Conservation (phyloP, 2,797 vertebrate species). For the Coregonus ussuriensis region DNA sequence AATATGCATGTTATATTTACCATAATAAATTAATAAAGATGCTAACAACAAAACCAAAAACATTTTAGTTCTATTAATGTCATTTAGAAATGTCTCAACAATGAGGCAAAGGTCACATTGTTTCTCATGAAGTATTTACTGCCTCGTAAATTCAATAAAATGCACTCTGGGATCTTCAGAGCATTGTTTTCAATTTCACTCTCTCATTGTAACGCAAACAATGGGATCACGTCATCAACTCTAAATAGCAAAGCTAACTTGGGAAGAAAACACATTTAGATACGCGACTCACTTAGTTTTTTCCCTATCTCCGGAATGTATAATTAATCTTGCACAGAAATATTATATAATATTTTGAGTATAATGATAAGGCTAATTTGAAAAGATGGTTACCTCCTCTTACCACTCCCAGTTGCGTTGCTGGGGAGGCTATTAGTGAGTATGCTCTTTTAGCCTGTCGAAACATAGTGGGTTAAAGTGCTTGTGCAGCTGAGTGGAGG, state of each 20-base stretch:
- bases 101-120: slow-evolving; percentile 64
- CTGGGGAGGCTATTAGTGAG: neutral
- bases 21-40: slow-evolving; percentile 36
- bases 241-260: slow-evolving; percentile 34
- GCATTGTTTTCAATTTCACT: slow-evolving; percentile 63
- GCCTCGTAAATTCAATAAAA: slow-evolving; percentile 50
- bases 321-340: neutral
- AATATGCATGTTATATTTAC: slow-evolving; percentile 37
- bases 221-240: slow-evolving; percentile 47
- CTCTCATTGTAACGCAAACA: slow-evolving; percentile 66
- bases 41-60: slow-evolving; percentile 1
- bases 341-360: neutral
- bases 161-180: slow-evolving; percentile 56
- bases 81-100: slow-evolving; percentile 43
- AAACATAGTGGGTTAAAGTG: neutral
- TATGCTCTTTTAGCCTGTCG: neutral
- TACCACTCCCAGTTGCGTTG: neutral
- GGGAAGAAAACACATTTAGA: neutral
- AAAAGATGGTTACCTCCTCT: neutral
- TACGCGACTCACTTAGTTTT: neutral
- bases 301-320: neutral
- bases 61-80: slow-evolving; percentile 25
- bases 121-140: slow-evolving; percentile 62
- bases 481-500: slow-evolving; percentile 16
- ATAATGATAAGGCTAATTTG: neutral